Evolutionary conservation across 2,888 invertebrate species (phyloP), one percentile per base, ranked within the genome.

Genomic region (Polyommatus iphigenia): DNA sequence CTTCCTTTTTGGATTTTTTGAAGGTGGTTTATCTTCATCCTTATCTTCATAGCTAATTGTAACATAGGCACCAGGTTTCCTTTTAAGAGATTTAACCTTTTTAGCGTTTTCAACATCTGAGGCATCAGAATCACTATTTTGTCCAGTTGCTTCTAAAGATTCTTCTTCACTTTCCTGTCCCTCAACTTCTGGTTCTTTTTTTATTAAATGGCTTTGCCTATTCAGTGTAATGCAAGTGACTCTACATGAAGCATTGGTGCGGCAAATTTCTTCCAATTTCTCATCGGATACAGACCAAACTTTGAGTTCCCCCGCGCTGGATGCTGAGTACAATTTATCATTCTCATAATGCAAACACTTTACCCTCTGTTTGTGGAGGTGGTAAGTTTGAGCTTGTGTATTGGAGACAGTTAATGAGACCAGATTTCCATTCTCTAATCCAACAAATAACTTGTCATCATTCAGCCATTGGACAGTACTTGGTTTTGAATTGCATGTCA

Each of bases 301-400:
- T 90, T 97, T 97, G 75, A 98, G 91, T 85, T 96, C 96, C 0
- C 98, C 98, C 80, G 96, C 95, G 90, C 98, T 98, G 7, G 97
- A 97, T 24, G 96, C 96, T 54, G 97, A 96, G 77, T 96, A 95
- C 36, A 97, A 85, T 83, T 93, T 94, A 77, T 95, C 88, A 76
- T 95, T 94, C 78, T 94, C 90, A 84, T 89, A 94, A 78, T 92
- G 91, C 80, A 97, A 88, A 82, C 95, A 95, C 87, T 97, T 97
- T 0, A 98, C 95, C 86, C 98, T 95, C 75, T 95, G 91, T 76
- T 95, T 94, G 80, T 97, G 96, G 0, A 95, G 96, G 80, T 91
- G 84, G 80, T 94, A 91, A 78, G 90, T 89, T 78, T 88, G 82
- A 71, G 92, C 94, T 81, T 94, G 85, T 50, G 93, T 92, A 76